Conservation (phyloP, 2,888 invertebrate genomes). For the Eulithis testata region DNA sequence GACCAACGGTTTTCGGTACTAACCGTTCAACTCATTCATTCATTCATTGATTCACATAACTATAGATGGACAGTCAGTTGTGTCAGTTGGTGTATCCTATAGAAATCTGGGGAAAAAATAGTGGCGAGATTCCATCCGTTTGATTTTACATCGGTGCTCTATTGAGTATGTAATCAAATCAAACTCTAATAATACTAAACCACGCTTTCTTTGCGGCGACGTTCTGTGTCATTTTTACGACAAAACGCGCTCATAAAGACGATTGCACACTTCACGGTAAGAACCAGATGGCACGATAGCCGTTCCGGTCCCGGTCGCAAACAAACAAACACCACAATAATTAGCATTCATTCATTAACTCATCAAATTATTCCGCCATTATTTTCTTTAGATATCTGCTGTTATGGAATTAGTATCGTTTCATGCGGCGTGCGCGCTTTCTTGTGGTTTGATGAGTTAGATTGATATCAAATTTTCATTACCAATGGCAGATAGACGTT, state of each 20-base stretch:
- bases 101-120: too few species aligned
- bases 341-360: constrained; percentile 47
- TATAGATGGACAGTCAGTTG: too few species aligned
- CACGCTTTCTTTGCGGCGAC: constrained; percentile 27
- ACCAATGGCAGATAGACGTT: constrained; percentile 31
- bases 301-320: constrained; percentile 43
- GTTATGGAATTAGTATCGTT: constrained; percentile 42
- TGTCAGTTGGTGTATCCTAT: too few species aligned
- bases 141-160: too few species aligned
- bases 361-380: constrained; percentile 46
- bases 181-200: neutral
- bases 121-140: too few species aligned
- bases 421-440: constrained; percentile 38
- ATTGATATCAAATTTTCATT: constrained; percentile 44
- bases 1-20: too few species aligned
- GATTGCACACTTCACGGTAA: constrained; percentile 46
- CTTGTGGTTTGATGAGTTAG: constrained; percentile 41
- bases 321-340: constrained; percentile 44
- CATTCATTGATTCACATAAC: too few species aligned
- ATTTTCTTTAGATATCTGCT: constrained; percentile 42
- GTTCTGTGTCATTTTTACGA: constrained; percentile 37
- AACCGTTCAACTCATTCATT: too few species aligned
- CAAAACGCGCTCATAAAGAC: constrained; percentile 42
- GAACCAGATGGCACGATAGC: constrained; percentile 41
- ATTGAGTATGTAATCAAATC: too few species aligned